These are phyloP conservation scores for Peromyscus californicus DNA, from an alignment of 2,113 vertebrate genomes.

Conservation along the genomic window DNA sequence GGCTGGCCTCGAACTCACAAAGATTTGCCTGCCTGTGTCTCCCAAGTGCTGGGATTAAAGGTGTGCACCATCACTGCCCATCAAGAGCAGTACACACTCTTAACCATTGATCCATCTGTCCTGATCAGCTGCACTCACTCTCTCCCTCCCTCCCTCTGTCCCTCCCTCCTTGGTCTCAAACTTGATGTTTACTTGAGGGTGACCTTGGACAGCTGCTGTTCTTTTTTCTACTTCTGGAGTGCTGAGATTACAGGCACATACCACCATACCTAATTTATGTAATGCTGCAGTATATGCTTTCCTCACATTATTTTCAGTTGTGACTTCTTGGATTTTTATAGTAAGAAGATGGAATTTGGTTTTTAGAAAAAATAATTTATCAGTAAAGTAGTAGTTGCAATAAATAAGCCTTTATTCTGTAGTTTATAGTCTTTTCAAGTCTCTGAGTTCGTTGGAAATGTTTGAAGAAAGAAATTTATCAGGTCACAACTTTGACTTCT, in stretches of 20 bases:
- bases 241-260: not conserved
- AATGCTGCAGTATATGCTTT: not conserved
- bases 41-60: not conserved
- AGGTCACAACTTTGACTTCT: not conserved
- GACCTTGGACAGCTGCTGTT: not conserved
- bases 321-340: slow-evolving; percentile 6
- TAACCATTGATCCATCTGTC: not conserved
- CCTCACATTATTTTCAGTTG: not conserved
- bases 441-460: slow-evolving; percentile 22
- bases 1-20: not conserved
- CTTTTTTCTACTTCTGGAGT: not conserved
- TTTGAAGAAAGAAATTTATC: slow-evolving; percentile 54
- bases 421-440: not conserved
- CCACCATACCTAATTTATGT: not conserved
- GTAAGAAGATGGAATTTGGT: slow-evolving; percentile 52
- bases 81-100: not conserved
- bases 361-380: slow-evolving; percentile 40
- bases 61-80: not conserved
- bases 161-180: not conserved
- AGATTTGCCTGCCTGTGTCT: not conserved
- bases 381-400: slow-evolving; percentile 10
- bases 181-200: not conserved
- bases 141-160: not conserved
- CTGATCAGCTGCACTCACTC: not conserved
- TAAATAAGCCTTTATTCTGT: slow-evolving; percentile 28